Percentiles rank a stretch among this genome's conserved stretches.
These are phyloP conservation scores for Brachionus asplanchnoidis DNA, from an alignment of 1,140 invertebrate genomes.

Conservation along the genomic window DNA sequence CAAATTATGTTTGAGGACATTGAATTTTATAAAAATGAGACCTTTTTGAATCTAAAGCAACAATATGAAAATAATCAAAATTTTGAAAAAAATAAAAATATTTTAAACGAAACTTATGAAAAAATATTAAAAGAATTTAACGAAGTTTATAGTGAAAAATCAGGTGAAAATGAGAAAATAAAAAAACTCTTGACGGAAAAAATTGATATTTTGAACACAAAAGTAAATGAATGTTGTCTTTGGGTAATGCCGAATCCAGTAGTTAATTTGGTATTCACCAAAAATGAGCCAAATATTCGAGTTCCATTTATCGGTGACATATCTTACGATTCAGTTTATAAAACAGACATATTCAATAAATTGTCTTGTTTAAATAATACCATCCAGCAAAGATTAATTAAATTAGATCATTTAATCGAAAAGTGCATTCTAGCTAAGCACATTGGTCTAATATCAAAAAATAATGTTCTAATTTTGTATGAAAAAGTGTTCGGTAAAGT, in stretches of 20 bases:
- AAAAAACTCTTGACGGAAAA: neutral
- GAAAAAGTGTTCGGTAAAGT: slow-evolving; percentile 27
- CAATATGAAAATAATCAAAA: neutral
- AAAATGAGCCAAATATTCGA: neutral
- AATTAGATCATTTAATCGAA: neutral
- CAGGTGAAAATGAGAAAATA: neutral
- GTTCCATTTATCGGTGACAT: slow-evolving; percentile 31
- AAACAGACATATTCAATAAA: neutral
- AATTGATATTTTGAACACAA: neutral
- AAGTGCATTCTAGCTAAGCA: neutral
- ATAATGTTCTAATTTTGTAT: slow-evolving; percentile 8
- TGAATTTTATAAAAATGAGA: slow-evolving; percentile 19
- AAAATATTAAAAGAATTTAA: neutral
- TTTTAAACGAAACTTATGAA: neutral
- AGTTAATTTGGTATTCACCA: neutral
- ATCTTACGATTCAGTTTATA: neutral
- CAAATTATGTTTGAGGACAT: neutral
- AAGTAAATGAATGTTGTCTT: neutral
- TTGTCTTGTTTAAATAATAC: neutral
- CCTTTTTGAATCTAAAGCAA: neutral
- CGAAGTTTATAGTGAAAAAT: neutral
- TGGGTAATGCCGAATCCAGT: neutral
- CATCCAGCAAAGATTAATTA: neutral
- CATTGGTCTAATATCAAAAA: slow-evolving; percentile 11
- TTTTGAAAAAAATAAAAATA: neutral